Conservation (phyloP, 2,797 vertebrate genomes). For the Tinamus major region DNA sequence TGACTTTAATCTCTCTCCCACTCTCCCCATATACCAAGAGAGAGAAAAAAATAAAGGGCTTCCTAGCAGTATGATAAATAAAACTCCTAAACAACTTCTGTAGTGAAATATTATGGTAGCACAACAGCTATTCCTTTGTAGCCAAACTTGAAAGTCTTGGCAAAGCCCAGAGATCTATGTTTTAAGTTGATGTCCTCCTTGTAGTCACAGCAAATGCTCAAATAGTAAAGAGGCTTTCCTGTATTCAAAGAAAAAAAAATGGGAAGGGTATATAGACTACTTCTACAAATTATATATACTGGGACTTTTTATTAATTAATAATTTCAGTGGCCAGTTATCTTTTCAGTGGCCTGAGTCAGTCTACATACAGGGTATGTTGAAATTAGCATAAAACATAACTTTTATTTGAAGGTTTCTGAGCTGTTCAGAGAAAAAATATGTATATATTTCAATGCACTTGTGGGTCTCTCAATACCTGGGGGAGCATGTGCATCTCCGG, state of each 20-base stretch:
- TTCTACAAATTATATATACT: not conserved
- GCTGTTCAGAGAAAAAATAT: not conserved
- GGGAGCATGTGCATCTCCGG: too few relatives aligned
- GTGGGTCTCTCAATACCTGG: not conserved
- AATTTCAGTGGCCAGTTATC: not conserved
- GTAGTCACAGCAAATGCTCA: not conserved
- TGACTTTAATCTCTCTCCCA: not conserved
- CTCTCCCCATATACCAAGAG: not conserved
- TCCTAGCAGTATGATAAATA: not conserved
- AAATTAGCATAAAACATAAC: not conserved
- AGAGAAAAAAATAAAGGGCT: not conserved
- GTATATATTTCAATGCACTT: not conserved
- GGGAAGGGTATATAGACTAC: rapidly evolving
- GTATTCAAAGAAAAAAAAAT: not conserved
- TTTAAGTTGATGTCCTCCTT: not conserved
- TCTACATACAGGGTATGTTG: not conserved
- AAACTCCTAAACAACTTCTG: not conserved
- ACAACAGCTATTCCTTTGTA: not conserved
- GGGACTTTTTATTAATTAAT: not conserved
- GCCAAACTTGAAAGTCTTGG: not conserved
- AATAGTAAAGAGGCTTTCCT: not conserved
- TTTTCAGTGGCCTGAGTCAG: not conserved
- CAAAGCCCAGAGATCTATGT: not conserved
- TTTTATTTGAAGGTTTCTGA: not conserved
- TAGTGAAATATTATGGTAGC: not conserved